Conservation (phyloP, 2,888 invertebrate genomes). For the Opisthograptis luteolata region DNA sequence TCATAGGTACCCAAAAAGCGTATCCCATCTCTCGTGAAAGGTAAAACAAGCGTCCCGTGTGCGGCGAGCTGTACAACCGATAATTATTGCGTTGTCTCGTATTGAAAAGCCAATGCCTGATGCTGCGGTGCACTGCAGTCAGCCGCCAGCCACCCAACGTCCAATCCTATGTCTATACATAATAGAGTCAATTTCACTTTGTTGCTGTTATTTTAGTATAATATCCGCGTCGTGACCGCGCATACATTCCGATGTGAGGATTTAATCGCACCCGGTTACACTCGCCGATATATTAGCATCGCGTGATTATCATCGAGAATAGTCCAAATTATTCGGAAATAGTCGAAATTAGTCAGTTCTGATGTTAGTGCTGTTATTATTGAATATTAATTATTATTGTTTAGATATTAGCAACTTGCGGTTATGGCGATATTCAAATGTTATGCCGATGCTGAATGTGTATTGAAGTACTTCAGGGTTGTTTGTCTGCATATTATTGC, state of each 20-base stretch:
- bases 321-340: slow-evolving; percentile 24
- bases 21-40: neutral
- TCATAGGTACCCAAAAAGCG: neutral
- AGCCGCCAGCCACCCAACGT: slow-evolving; percentile 1
- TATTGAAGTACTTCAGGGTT: no score
- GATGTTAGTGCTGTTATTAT: slow-evolving; percentile 13
- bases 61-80: slow-evolving; percentile 32
- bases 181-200: slow-evolving; percentile 17
- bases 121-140: slow-evolving; percentile 36
- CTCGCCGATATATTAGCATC: slow-evolving; percentile 57
- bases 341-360: neutral
- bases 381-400: slow-evolving; percentile 10
- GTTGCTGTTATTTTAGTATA: slow-evolving; percentile 49
- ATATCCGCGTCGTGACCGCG: slow-evolving; percentile 63
- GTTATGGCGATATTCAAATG: slow-evolving; percentile 8
- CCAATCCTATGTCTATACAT: slow-evolving; percentile 8
- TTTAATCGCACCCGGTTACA: slow-evolving; percentile 54
- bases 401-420: slow-evolving; percentile 14
- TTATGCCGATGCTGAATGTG: slow-evolving; percentile 5
- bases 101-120: slow-evolving; percentile 44
- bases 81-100: slow-evolving; percentile 50
- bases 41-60: slow-evolving; percentile 3
- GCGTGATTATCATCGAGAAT: slow-evolving; percentile 52
- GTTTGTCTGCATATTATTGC: no score
- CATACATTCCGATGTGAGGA: slow-evolving; percentile 53